Evolutionary conservation across 2,113 vertebrate species (phyloP).

Genomic region (Podarcis raffonei): DNA sequence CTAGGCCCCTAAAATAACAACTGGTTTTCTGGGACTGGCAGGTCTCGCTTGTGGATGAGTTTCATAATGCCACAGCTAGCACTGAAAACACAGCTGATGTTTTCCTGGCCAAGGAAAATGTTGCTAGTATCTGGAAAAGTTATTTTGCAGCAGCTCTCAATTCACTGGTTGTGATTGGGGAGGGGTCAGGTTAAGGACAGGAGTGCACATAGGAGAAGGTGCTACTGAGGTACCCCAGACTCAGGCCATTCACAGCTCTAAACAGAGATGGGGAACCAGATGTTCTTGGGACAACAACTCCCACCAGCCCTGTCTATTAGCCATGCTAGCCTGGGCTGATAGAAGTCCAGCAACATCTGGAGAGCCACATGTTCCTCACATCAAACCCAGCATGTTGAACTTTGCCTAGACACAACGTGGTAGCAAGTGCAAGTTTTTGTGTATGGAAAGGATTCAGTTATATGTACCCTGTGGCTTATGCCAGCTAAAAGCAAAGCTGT

Average conservation of each 20-base stretch:
- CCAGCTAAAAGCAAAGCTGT: background rate
- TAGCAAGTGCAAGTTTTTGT: background rate
- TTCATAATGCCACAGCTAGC: background rate
- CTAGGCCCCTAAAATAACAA: too few species aligned
- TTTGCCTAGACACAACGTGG: background rate
- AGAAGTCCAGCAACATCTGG: too few species aligned
- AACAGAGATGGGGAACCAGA: too few species aligned
- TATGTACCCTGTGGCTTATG: background rate
- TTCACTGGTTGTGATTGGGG: background rate
- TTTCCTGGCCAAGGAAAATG: background rate
- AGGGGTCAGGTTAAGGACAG: too few species aligned
- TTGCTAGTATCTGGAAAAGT: background rate
- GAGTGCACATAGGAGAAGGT: background rate
- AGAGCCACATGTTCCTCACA: too few species aligned
- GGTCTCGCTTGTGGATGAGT: background rate
- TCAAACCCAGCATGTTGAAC: background rate
- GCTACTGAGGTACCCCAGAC: too few species aligned
- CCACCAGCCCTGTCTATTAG: too few species aligned
- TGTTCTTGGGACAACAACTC: too few species aligned
- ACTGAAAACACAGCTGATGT: background rate
- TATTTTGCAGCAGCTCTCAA: background rate
- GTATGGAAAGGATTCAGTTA: background rate
- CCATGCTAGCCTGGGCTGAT: too few species aligned
- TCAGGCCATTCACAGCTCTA: background rate
- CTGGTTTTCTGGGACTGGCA: too few species aligned